A percentile compares a stretch with the other conserved stretches of the same genome.
Evolutionary conservation across 2,113 vertebrate genomes (phyloP).

Genomic region (Anthoscopus minutus): DNA sequence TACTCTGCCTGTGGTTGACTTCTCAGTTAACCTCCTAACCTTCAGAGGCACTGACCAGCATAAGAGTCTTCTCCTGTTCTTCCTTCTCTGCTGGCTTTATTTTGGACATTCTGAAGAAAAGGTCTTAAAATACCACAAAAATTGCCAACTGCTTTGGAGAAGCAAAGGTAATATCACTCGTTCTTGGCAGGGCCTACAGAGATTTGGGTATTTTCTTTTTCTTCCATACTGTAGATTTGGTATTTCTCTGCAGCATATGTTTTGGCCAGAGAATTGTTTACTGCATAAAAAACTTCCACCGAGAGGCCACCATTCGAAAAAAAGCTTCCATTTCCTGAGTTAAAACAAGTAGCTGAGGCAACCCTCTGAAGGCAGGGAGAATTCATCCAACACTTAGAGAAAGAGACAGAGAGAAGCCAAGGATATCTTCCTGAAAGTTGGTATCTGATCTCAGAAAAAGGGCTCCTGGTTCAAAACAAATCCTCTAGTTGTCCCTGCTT

Average conservation of each 20-base stretch:
- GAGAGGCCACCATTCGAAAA: background rate
- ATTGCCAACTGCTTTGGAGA: background rate
- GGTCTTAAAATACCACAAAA: background rate
- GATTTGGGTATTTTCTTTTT: background rate
- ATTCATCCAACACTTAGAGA: background rate
- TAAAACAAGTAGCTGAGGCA: background rate
- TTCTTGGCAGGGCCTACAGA: background rate
- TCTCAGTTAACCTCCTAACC: background rate
- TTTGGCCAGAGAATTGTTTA: background rate
- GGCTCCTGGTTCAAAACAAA: background rate
- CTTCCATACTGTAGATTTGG: background rate
- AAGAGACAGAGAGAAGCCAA: background rate
- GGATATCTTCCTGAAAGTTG: background rate
- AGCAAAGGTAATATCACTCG: rapidly evolving
- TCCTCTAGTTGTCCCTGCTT: background rate
- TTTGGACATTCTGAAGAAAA: background rate
- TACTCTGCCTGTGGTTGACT: background rate
- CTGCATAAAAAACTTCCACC: background rate
- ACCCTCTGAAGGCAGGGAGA: background rate
- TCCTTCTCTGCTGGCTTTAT: background rate
- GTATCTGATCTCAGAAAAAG: background rate
- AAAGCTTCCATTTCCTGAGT: background rate
- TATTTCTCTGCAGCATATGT: background rate
- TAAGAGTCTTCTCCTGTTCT: background rate
- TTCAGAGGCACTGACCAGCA: background rate